Evolutionary conservation across 37 sponge, comb jelly and placozoan species (phyloP), one percentile per base, ranked within the genome.

Genomic region (Beroe forskalii): DNA sequence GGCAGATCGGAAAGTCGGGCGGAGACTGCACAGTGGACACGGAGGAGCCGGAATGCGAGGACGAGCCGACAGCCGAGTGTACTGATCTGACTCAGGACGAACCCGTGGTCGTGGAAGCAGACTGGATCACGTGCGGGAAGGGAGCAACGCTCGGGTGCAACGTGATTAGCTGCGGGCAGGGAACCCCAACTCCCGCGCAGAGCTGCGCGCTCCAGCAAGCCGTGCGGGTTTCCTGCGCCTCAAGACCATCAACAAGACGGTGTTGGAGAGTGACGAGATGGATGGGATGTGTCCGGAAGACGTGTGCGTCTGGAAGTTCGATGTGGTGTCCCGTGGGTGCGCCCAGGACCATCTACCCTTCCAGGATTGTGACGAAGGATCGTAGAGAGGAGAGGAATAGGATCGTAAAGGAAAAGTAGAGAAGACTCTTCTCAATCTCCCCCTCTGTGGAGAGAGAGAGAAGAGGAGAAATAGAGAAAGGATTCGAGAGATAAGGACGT

Each of bases 291-390:
- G 75, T 20, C 39, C 37, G 39, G 40, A 37, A 4, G 40, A 37
- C 39, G 31, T 20, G 8, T 72, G 75, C 20, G 75, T 22, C 35
- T 72, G 75, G 75, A 22, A 38, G 4, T 30, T 30, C 39, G 39
- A 72, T 27, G 39, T 72, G 6, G 75, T 72, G 12, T 33, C 75
- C 8, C 23, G 40, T 4, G 75, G 75, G 6, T 72, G 75, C 39
- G 39, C 75, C 9, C 75, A 72, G 39, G 39, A 72, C 19, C 23
- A 37, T 20, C 75, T 72, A 36, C 75, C 75, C n/a, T n/a, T n/a
- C n/a, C n/a, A n/a, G n/a, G n/a, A n/a, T n/a, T n/a, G n/a, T n/a
- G n/a, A n/a, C n/a, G n/a, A n/a, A n/a, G n/a, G n/a, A n/a, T n/a
- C n/a, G n/a, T 9, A 55, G 60, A 55, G 60, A 55, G 60, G 17